These are phyloP conservation scores for Matsumurasca onukii DNA, from an alignment of 1,140 invertebrate species.

Conservation along the genomic window DNA sequence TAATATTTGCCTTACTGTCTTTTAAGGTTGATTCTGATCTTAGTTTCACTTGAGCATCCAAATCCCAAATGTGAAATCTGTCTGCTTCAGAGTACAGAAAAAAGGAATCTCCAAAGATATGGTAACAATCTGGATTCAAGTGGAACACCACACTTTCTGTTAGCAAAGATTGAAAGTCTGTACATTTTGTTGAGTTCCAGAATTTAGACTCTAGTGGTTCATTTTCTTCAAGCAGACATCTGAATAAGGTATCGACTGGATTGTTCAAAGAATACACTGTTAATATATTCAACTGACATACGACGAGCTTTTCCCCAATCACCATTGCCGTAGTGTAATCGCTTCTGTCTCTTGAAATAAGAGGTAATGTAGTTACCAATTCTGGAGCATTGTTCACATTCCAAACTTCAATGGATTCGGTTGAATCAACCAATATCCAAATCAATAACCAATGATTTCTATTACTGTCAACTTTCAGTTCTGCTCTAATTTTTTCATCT, in stretches of 20 bases:
- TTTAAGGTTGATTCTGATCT: not conserved
- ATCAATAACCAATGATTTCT: slow-evolving; percentile 5
- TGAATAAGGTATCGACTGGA: not conserved
- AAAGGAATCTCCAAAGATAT: no score
- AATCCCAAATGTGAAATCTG: not conserved
- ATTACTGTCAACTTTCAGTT: not conserved
- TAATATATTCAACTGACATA: not conserved
- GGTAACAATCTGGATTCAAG: not conserved
- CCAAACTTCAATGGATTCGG: not conserved
- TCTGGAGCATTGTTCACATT: not conserved
- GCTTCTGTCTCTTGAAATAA: no score
- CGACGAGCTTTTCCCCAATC: not conserved
- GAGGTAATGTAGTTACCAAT: no score
- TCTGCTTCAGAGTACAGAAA: no score
- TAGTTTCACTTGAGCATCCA: not conserved
- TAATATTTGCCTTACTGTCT: not conserved
- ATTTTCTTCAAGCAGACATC: not conserved
- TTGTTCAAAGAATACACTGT: not conserved
- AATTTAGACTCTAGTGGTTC: not conserved
- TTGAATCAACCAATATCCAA: no score
- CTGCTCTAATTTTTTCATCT: not conserved
- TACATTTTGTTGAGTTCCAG: not conserved
- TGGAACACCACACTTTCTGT: not conserved
- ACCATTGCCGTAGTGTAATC: no score
- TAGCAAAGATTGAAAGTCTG: not conserved